Evolutionary conservation across 1,140 invertebrate genomes (phyloP), one percentile per base, ranked within the genome.

Genomic region (Helicorthomorpha holstii): DNA sequence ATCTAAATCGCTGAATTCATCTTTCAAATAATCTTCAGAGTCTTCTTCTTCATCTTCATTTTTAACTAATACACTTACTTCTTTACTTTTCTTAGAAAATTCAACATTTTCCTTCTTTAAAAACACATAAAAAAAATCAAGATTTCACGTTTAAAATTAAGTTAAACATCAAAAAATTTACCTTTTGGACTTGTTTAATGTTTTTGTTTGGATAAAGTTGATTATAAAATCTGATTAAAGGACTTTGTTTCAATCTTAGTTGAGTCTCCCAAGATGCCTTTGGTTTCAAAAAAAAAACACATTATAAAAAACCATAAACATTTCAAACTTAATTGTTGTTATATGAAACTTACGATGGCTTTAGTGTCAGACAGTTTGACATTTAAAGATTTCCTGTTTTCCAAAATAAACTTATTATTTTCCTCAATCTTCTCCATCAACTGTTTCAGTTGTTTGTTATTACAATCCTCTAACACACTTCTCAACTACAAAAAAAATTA

Each of bases 241-340:
- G 83, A 1, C 85, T 85, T 0, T 78, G 79, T 45, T 77, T 75
- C 22, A 73, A 71, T 60, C 76, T 78, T 3, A 86, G 70, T 49
- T 74, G 74, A 1, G 73, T 73, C 66, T 93, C 86, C 83, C 84
- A 93, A 10, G 78, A 93, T 76, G 7, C 68, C 76, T 1, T 80
- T 69, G 64, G 82, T 81, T 43, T 73, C 72, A 53, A 90, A 70
- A 62, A 83, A 0, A 69, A 67, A 57, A 93, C 81, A 51, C 69
- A 75, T 1, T 94, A 64, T 41, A 75, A 69, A 53, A 93, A 76
- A 10, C 68, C 76, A 1, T 80, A 69, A 63, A 82, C 81, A 42
- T 73, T 69, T 69, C 23, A 69, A 56, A n/a, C 16, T 27, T 2
- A 21, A 38, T 12, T 23, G 16, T 12, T 23, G 16, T 1, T 42